Conservation (phyloP, 2,888 invertebrate genomes). For the Metopia argyrocephala region DNA sequence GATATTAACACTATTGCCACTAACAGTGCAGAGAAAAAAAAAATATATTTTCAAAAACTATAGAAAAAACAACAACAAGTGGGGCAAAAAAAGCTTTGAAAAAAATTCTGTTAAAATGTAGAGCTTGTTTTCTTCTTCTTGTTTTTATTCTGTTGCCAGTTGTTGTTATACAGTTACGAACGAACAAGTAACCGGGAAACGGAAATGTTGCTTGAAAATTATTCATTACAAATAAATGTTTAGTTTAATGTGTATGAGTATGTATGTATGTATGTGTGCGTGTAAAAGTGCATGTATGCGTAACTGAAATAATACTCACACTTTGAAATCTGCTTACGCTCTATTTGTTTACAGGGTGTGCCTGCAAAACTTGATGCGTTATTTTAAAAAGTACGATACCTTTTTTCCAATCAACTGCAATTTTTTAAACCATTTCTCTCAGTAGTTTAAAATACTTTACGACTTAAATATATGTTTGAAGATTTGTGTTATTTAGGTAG, state of each 20-base stretch:
- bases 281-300: neutral
- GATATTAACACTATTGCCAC: slow-evolving; percentile 45
- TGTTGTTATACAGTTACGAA: neutral
- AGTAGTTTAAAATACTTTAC: too few species aligned
- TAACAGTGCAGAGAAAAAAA: slow-evolving; percentile 6
- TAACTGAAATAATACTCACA: neutral
- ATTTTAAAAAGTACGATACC: too few species aligned
- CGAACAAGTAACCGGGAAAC: slow-evolving; percentile 51
- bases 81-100: neutral
- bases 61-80: slow-evolving; percentile 16
- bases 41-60: slow-evolving; percentile 6
- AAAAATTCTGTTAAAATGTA: neutral
- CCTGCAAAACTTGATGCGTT: neutral
- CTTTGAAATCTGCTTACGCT: neutral
- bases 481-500: too few species aligned
- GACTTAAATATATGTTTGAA: too few species aligned
- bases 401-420: too few species aligned
- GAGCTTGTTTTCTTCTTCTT: neutral
- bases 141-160: neutral
- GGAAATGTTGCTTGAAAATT: slow-evolving; percentile 60
- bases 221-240: slow-evolving; percentile 59
- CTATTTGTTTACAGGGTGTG: neutral
- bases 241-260: slow-evolving; percentile 23
- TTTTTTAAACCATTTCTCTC: too few species aligned
- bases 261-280: neutral